Percentiles rank a stretch among this genome's conserved stretches.
Conservation (phyloP, 2,888 invertebrate species). For the Ennomos erosarius region DNA sequence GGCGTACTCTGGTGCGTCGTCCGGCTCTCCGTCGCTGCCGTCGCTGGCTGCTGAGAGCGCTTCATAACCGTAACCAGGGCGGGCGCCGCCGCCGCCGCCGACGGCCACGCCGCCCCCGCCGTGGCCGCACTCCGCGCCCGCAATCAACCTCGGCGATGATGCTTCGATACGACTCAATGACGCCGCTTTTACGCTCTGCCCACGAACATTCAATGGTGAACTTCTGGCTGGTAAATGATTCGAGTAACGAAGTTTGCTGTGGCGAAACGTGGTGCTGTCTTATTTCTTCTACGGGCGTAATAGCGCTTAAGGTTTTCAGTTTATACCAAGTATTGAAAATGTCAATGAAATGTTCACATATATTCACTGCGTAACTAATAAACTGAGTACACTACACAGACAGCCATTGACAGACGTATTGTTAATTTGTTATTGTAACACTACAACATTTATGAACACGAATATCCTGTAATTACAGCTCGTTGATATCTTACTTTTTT, state of each 20-base stretch:
- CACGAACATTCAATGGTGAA: constrained; percentile 69
- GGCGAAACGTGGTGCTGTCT: constrained; percentile 80
- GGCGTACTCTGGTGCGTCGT: constrained; percentile 73
- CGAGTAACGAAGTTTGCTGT: constrained; percentile 79
- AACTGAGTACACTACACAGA: constrained; percentile 23
- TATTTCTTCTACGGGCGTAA: constrained; percentile 46
- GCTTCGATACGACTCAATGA: constrained; percentile 79
- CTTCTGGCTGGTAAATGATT: constrained; percentile 70
- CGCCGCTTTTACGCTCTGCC: constrained; percentile 72
- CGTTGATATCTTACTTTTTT: constrained; percentile 34
- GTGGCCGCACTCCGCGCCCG: constrained; percentile 66
- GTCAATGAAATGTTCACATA: constrained; percentile 32
- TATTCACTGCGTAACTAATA: constrained; percentile 30
- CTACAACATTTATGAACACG: constrained; percentile 9
- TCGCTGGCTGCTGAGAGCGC: constrained; percentile 80
- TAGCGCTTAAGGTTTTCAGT: constrained; percentile 20
- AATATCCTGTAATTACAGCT: constrained; percentile 25
- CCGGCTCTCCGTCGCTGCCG: constrained; percentile 77
- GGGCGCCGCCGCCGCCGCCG: constrained; percentile 73
- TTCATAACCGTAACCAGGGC: constrained; percentile 81
- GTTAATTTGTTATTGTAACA: constrained; percentile 7
- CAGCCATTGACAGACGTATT: constrained; percentile 7
- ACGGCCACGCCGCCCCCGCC: constrained; percentile 59
- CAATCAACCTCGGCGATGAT: constrained; percentile 71
- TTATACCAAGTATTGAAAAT: neutral